phyloP scores from a whole-genome alignment of 2,888 invertebrate species.

The Hypselothyrea guttata region DNA sequence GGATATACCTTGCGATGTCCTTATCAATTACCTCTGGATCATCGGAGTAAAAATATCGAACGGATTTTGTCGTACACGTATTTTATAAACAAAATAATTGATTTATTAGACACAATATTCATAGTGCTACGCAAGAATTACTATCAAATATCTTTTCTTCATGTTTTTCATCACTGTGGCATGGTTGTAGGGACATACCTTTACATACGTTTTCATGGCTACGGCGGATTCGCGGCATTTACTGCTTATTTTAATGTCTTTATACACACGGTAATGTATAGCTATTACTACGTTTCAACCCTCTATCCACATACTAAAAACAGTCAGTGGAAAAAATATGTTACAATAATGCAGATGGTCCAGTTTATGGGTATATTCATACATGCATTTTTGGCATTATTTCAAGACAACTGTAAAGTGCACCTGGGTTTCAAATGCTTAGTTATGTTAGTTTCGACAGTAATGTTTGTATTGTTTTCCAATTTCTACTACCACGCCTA shows the following conservation, averaged over 20 bases:
- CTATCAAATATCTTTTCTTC: constrained; percentile 23
- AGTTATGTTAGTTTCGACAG: no score
- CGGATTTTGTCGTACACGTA: background rate
- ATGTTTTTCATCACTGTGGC: constrained; percentile 14
- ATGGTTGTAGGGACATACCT: constrained; percentile 3
- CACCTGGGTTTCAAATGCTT: background rate
- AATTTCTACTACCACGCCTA: no score
- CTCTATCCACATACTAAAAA: constrained; percentile 6
- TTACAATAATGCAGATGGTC: no score
- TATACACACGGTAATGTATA: no score
- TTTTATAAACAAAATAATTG: constrained; percentile 19
- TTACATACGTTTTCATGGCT: no score
- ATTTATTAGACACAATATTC: constrained; percentile 26
- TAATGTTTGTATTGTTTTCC: no score
- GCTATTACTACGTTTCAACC: background rate
- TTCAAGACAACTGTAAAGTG: no score
- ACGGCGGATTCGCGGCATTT: no score
- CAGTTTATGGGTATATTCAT: no score
- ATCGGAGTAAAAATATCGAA: constrained; percentile 9
- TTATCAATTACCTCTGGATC: background rate
- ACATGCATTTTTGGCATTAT: no score
- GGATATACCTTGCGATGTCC: no score
- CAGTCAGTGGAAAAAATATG: no score
- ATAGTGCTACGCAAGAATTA: constrained; percentile 26
- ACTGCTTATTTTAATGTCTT: background rate